Percentiles rank a stretch among this genome's conserved stretches.
Conservation (phyloP, 2,888 invertebrate species). For the Nephrotoma guestfalica region DNA sequence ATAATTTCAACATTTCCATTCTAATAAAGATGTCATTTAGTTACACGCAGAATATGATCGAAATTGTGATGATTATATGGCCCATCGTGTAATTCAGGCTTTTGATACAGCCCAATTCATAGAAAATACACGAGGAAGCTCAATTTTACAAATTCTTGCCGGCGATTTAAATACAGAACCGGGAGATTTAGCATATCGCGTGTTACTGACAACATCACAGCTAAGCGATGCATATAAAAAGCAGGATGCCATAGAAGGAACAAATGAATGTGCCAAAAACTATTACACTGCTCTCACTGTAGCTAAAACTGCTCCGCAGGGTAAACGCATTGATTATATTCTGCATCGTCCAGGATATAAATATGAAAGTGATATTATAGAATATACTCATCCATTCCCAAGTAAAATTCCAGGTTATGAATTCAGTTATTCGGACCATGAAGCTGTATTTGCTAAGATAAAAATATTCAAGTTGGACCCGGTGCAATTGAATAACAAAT, state of each 20-base stretch:
- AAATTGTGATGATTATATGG: slow-evolving; percentile 73
- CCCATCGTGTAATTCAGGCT: slow-evolving; percentile 86
- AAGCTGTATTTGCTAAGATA: slow-evolving; percentile 55
- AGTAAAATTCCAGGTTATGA: slow-evolving; percentile 51
- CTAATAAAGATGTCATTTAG: slow-evolving; percentile 30
- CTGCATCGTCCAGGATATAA: slow-evolving; percentile 40
- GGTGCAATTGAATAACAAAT: neutral
- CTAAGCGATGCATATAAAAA: slow-evolving; percentile 33
- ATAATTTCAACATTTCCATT: neutral
- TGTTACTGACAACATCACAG: slow-evolving; percentile 41
- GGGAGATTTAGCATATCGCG: slow-evolving; percentile 61
- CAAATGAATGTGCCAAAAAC: slow-evolving; percentile 68
- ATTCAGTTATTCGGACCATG: slow-evolving; percentile 83
- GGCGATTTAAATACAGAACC: slow-evolving; percentile 94
- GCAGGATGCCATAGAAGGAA: slow-evolving; percentile 38
- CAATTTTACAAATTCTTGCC: slow-evolving; percentile 73
- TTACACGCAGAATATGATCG: slow-evolving; percentile 88
- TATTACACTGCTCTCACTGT: slow-evolving; percentile 53
- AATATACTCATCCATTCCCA: slow-evolving; percentile 56
- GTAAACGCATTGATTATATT: slow-evolving; percentile 89
- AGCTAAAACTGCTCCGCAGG: slow-evolving; percentile 42
- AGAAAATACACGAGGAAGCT: slow-evolving; percentile 59
- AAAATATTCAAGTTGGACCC: slow-evolving; percentile 10
- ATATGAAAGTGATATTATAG: slow-evolving; percentile 14
- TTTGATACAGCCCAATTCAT: slow-evolving; percentile 93